phyloP scores from a whole-genome alignment of 2,888 invertebrate genomes.

The Ametastegia equiseti region DNA sequence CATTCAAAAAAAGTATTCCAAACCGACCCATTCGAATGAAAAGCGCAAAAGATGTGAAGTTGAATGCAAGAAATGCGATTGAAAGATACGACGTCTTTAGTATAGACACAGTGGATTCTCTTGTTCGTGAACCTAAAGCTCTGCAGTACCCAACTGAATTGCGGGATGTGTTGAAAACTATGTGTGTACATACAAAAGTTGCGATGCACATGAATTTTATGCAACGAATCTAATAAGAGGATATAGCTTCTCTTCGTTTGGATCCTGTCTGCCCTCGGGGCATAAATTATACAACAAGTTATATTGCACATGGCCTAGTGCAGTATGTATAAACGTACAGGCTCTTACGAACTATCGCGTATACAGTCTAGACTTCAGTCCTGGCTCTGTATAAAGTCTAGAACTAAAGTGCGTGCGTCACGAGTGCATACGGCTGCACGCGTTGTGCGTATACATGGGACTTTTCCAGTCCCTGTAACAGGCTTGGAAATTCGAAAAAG shows the following conservation, averaged over 20 bases:
- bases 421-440: slow-evolving; percentile 6
- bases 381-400: not conserved
- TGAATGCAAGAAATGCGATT: slow-evolving; percentile 10
- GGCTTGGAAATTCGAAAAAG: not conserved
- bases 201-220: no score
- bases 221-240: not conserved
- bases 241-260: not conserved
- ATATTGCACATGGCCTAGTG: not conserved
- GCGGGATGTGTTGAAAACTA: no score
- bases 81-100: not conserved
- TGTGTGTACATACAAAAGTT: no score
- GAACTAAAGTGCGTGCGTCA: slow-evolving; percentile 10
- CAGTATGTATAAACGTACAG: not conserved
- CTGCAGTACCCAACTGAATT: no score
- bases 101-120: not conserved
- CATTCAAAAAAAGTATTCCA: no score
- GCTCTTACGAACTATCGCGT: not conserved
- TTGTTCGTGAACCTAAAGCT: not conserved
- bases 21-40: not conserved
- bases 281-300: slow-evolving; percentile 11
- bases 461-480: not conserved
- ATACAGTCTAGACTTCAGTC: slow-evolving; percentile 23
- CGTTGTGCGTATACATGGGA: not conserved
- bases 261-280: not conserved
- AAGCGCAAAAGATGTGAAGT: not conserved